Evolutionary conservation across 2,797 vertebrate species (phyloP).

Genomic region (Acanthopagrus latus): DNA sequence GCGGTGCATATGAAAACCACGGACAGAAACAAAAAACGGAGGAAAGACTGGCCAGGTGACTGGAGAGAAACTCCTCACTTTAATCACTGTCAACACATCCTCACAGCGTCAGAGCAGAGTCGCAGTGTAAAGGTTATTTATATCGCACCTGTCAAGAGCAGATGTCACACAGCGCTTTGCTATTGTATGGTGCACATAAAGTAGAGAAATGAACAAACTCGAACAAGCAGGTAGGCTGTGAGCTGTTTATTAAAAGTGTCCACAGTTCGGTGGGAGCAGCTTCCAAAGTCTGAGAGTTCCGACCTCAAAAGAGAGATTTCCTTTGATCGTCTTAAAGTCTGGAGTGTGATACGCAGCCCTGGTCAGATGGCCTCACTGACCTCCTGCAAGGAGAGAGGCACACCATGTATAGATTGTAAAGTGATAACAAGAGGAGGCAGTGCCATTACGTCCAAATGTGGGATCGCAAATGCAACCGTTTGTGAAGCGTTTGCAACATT

Average conservation of each 20-base stretch:
- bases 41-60: not conserved
- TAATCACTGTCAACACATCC: conserved; percentile 5
- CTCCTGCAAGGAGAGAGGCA: not conserved
- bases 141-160: not conserved
- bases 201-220: not conserved
- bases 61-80: not conserved
- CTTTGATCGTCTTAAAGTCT: conserved; percentile 43
- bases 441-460: not conserved
- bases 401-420: not conserved
- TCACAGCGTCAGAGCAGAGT: not conserved
- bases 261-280: not conserved
- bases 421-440: not conserved
- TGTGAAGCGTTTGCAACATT: not conserved
- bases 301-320: conserved; percentile 11
- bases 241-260: conserved; percentile 22
- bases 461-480: not conserved
- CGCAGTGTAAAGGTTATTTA: not conserved
- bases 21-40: not conserved
- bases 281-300: conserved; percentile 25
- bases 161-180: not conserved
- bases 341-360: conserved; percentile 4
- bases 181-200: not conserved
- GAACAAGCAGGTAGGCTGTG: not conserved
- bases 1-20: conserved; percentile 1
- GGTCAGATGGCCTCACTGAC: conserved; percentile 29